Evolutionary conservation across 2,888 invertebrate genomes (phyloP).

Genomic region (Torymus aiolomorphi): DNA sequence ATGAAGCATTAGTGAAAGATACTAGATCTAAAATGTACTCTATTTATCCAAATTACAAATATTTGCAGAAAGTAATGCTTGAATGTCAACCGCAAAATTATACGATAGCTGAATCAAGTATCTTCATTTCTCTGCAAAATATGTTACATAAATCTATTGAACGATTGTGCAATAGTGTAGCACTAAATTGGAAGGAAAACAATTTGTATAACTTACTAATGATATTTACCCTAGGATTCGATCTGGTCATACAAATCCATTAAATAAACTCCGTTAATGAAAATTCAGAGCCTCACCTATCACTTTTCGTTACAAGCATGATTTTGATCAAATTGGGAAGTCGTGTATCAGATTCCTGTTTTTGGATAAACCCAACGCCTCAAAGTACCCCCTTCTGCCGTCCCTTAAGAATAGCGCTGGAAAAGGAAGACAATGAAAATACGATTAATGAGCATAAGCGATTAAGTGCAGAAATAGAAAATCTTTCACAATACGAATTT

Average conservation of each 20-base stretch:
- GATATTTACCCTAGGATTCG: slow-evolving; percentile 17
- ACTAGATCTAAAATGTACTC: neutral
- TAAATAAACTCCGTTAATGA: slow-evolving; percentile 7
- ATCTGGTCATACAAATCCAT: slow-evolving; percentile 30
- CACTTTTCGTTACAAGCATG: slow-evolving; percentile 18
- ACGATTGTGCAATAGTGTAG: slow-evolving; percentile 24
- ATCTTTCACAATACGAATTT: no score
- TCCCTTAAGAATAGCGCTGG: no score
- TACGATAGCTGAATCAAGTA: neutral
- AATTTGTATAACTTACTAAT: slow-evolving; percentile 10
- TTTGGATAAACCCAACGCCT: slow-evolving; percentile 33
- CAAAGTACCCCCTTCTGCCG: slow-evolving; percentile 26
- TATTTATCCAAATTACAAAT: slow-evolving; percentile 28
- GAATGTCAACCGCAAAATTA: slow-evolving; percentile 18
- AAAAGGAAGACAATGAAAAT: no score
- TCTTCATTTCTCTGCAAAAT: slow-evolving; percentile 12
- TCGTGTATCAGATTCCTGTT: neutral
- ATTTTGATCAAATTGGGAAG: neutral
- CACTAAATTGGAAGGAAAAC: slow-evolving; percentile 5
- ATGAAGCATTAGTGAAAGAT: slow-evolving; percentile 18
- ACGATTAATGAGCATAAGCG: no score
- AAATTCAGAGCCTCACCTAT: neutral
- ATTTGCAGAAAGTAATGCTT: neutral
- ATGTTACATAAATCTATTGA: slow-evolving; percentile 31
- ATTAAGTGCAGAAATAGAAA: no score